Evolutionary conservation across 2,113 vertebrate species (phyloP), one percentile per base, ranked within the genome.

Genomic region (Nothobranchius kuhntae): DNA sequence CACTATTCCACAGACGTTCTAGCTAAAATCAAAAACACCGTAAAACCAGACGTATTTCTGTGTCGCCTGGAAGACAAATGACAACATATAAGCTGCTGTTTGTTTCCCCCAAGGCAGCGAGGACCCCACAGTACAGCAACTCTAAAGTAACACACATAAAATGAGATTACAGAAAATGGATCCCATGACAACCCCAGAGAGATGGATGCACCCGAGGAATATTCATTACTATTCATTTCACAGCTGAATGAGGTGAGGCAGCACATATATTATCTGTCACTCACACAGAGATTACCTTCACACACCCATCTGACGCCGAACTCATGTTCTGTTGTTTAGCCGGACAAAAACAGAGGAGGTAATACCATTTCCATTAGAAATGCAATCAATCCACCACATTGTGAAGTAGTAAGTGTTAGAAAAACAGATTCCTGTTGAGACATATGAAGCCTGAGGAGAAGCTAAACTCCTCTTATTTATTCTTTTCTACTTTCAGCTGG

Each of bases 351-450:
- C 59, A 40, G 12, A 14, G 7, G 57, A 61, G 11, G 77, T 80
- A 76, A 83, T 77, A 73, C 66, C n/a, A 65, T 78, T 82, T 83
- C 67, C 73, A 82, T 82, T 79, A 71, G 53, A 73, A 78, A 80
- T 8, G n/a, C 56, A 80, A 83, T 88, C 85, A 82, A 85, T 76
- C 79, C 71, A 61, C 40, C 9, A 42, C 55, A 38, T 58, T 68
- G 71, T 53, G 77, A 80, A 85, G 71, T 81, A 83, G 81, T 87
- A 86, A 87, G 65, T 81, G 87, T 86, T 83, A 81, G 71, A 76
- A 61, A 79, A 86, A 80, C 68, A 26, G 71, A 89, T 85, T 71
- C 83, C 79, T 65, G 77, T 73, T 17, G 65, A 77, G 61, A 40
- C 36, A 24, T 24, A 53, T 63, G 66, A 71, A 77, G 81, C 81